Evolutionary conservation across 2,113 vertebrate genomes (phyloP).

Genomic region (Rhea pennata): DNA sequence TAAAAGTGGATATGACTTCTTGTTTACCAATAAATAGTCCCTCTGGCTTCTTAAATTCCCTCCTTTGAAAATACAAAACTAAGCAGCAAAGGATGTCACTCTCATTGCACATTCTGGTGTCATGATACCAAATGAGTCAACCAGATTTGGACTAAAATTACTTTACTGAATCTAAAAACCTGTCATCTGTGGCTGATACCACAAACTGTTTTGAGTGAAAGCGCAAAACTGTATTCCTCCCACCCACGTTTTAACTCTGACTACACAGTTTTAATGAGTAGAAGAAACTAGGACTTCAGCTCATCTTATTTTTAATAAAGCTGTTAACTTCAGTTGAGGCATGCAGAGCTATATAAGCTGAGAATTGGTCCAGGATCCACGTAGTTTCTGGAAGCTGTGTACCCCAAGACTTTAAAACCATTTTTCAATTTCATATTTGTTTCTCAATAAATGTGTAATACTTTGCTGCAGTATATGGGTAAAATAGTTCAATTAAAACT

Average conservation of each 20-base stretch:
- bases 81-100: not conserved
- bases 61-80: not conserved
- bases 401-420: not conserved
- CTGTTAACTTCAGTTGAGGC: not conserved
- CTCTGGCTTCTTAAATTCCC: not conserved
- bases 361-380: not conserved
- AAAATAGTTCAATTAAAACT: not conserved
- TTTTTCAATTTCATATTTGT: not conserved
- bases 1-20: not conserved
- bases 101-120: not conserved
- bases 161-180: not conserved
- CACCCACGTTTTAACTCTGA: not conserved
- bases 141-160: not conserved
- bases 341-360: not conserved
- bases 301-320: not conserved
- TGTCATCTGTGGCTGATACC: not conserved
- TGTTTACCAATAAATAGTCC: not conserved
- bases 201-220: not conserved
- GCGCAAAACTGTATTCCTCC: fast-evolving
- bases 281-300: not conserved
- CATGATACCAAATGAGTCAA: not conserved
- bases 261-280: not conserved
- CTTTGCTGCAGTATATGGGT: not conserved
- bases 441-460: not conserved
- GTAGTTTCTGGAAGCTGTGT: not conserved